Base-by-base conservation (phyloP, 2,888 invertebrate species). In the Hypomecis punctinalis region DNA sequence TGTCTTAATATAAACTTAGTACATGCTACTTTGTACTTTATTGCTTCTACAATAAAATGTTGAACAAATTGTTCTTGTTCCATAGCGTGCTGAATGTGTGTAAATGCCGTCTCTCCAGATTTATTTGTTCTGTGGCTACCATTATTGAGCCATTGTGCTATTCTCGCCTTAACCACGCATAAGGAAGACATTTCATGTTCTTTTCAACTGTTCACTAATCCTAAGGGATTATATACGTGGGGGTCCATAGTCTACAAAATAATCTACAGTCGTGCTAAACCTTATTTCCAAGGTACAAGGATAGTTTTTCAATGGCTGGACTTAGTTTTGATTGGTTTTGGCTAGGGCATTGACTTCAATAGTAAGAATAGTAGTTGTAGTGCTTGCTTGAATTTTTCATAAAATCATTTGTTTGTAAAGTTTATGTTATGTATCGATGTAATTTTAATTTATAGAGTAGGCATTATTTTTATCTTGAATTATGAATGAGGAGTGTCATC, bases 171-270 rank as follows among this genome's bases (percentile, higher is more conserved):
- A 48, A 45, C 61, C 53, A 37, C 61, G 61, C 70, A 69, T 69
- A 64, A 66, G 69, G 73, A 71, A 73, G 59, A 68, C 43, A 67
- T 73, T 69, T 35, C 58, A 56, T 35, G 60, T 60, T 55, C 64
- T 60, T 68, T 51, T 64, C 65, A 68, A 68, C 64, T 62, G 58
- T 67, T 64, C 56, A 61, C 71, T 82, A 81, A 83, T 86, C 86
- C 77, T 68, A 71, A 71, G 70, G 74, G 84, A 86, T 85, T 82
- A 82, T 82, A 82, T 33, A 55, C 49, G 73, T 61, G 71, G 71
- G 71, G 73, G 73, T 73, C 72, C 67, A 33, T 13, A 55, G 59
- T 67, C 57, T 63, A 60, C 67, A 49, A 68, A 58, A 11, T 69
- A 68, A 66, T 66, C 64, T 74, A 64, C 72, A 68, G 66, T 61